A percentile compares a stretch with the other conserved stretches of the same genome.
Evolutionary conservation across 2,797 vertebrate species (phyloP).

Genomic region (Myripristis murdjan): DNA sequence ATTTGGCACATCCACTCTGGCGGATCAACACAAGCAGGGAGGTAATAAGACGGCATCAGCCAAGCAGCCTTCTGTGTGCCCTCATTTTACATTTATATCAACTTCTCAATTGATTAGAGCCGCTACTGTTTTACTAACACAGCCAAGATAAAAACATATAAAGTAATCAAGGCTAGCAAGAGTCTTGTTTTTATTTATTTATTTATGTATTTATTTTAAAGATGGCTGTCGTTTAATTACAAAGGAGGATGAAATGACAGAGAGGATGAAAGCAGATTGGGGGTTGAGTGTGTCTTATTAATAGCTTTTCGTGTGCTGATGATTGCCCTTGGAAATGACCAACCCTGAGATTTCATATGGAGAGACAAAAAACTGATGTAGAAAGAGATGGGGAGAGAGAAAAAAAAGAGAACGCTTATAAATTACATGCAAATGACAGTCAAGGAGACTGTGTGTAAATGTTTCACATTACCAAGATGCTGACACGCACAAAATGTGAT

Average conservation of each 20-base stretch:
- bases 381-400: neutral
- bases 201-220: constrained; percentile 3
- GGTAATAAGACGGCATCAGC: constrained; percentile 70
- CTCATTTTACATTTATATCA: constrained; percentile 68
- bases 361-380: neutral
- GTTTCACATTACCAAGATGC: constrained; percentile 15
- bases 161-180: constrained; percentile 40
- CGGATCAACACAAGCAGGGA: constrained; percentile 61
- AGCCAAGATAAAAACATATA: constrained; percentile 59
- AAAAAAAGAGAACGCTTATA: neutral
- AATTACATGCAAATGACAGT: constrained; percentile 46
- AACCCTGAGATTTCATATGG: neutral
- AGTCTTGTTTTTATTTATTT: constrained; percentile 3
- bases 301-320: constrained; percentile 19
- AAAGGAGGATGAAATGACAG: constrained; percentile 23
- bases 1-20: constrained; percentile 42
- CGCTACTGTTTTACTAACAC: constrained; percentile 49
- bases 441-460: constrained; percentile 26
- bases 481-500: constrained; percentile 32
- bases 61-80: constrained; percentile 58
- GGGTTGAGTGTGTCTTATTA: constrained; percentile 5
- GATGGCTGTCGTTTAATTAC: constrained; percentile 5
- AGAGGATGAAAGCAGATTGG: neutral
- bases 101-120: constrained; percentile 66
- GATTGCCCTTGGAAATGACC: constrained; percentile 38